These are phyloP conservation scores for Drosophila mimica DNA, from an alignment of 2,888 invertebrate species.

Conservation along the genomic window DNA sequence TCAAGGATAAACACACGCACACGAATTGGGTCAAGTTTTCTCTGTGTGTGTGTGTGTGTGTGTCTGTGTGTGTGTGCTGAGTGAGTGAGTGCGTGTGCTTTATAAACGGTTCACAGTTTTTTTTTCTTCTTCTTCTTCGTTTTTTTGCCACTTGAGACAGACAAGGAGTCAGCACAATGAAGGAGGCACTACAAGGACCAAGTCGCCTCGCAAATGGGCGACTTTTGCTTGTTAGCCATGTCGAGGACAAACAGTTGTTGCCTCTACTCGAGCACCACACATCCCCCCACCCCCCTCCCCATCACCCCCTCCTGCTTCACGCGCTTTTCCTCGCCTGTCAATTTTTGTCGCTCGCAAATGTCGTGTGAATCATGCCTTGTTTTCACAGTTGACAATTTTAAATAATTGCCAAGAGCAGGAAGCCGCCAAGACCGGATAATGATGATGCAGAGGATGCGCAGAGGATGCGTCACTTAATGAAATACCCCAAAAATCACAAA, in stretches of 20 bases:
- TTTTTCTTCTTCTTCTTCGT: background rate
- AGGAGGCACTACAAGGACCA: slow-evolving; percentile 18
- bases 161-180: slow-evolving; percentile 61
- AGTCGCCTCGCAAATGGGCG: slow-evolving; percentile 33
- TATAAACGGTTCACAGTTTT: slow-evolving; percentile 69
- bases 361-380: slow-evolving; percentile 60
- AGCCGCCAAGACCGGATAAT: background rate
- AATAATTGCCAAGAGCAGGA: slow-evolving; percentile 53
- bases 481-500: background rate
- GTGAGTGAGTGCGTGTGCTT: slow-evolving; percentile 42
- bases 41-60: slow-evolving; percentile 14
- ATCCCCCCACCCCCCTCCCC: background rate
- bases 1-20: slow-evolving; percentile 68
- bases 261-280: slow-evolving; percentile 1
- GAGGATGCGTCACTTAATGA: slow-evolving; percentile 15
- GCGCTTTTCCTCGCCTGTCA: slow-evolving; percentile 40
- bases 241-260: slow-evolving; percentile 55
- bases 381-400: slow-evolving; percentile 70
- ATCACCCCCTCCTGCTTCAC: background rate
- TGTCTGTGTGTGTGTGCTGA: slow-evolving; percentile 7
- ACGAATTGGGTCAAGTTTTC: slow-evolving; percentile 13
- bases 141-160: slow-evolving; percentile 68
- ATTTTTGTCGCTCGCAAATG: slow-evolving; percentile 42
- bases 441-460: background rate
- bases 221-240: slow-evolving; percentile 59